phyloP scores from a whole-genome alignment of 2,888 invertebrate genomes.

The Aromia moschata region DNA sequence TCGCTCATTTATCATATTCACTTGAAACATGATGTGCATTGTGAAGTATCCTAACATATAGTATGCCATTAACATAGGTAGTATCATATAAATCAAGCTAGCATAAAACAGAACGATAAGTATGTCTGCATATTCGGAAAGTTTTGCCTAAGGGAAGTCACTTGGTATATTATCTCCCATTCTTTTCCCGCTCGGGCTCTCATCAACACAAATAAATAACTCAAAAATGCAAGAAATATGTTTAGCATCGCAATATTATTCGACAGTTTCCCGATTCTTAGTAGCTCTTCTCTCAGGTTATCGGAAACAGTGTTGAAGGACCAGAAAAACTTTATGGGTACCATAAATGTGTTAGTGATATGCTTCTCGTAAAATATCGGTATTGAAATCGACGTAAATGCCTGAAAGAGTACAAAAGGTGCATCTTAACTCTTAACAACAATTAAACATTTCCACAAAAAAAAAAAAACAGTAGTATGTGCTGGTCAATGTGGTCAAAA shows the following conservation, averaged over 20 bases:
- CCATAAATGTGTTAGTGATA: neutral
- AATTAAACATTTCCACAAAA: no score
- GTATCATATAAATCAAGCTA: neutral
- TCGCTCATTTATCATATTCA: neutral
- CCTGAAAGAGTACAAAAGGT: neutral
- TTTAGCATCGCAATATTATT: neutral
- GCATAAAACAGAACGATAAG: neutral
- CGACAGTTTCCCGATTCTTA: neutral
- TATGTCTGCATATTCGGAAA: neutral
- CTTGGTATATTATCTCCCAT: constrained; percentile 10
- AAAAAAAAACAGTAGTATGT: no score
- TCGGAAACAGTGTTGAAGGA: neutral
- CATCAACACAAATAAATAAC: neutral
- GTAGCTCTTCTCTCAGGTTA: neutral
- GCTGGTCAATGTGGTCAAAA: no score
- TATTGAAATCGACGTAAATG: neutral
- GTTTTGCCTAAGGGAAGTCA: neutral
- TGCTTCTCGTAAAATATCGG: neutral
- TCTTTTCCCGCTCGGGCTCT: neutral
- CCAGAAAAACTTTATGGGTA: neutral
- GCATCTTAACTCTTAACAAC: no score
- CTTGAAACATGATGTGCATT: neutral
- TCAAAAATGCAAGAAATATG: neutral
- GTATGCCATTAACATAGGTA: neutral
- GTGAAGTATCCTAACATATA: neutral